Evolutionary conservation across 2,113 vertebrate species (phyloP).

Genomic region (Vulpes lagopus): DNA sequence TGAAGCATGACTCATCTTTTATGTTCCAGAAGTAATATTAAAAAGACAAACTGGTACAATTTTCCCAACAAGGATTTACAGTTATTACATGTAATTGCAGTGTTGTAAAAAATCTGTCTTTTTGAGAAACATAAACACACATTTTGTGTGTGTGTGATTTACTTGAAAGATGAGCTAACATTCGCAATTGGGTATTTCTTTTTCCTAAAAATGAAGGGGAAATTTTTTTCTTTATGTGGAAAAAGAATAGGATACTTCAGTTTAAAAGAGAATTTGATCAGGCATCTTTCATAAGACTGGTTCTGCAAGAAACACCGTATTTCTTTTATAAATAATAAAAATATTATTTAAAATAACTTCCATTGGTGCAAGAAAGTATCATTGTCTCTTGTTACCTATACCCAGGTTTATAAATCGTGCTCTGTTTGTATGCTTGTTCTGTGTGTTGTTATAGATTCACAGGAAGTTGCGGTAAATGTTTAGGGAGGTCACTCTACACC

Average conservation of each 20-base stretch:
- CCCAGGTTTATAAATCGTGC: background rate
- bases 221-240: background rate
- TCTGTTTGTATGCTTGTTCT: background rate
- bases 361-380: background rate
- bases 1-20: background rate
- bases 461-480: background rate
- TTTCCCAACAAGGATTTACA: background rate
- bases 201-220: background rate
- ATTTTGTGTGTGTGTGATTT: conserved; percentile 22
- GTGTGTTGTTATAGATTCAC: background rate
- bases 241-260: background rate
- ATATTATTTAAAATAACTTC: background rate
- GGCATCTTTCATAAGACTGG: background rate
- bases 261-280: conserved; percentile 24
- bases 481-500: background rate
- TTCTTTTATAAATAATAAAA: background rate
- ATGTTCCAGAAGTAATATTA: background rate
- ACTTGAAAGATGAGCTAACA: background rate
- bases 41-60: background rate
- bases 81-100: background rate
- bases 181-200: background rate
- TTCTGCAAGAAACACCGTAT: background rate
- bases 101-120: background rate
- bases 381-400: background rate
- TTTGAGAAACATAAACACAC: background rate